phyloP scores from a whole-genome alignment of 35 echinoderm and acorn worm genomes.

The Apostichopus japonicus region DNA sequence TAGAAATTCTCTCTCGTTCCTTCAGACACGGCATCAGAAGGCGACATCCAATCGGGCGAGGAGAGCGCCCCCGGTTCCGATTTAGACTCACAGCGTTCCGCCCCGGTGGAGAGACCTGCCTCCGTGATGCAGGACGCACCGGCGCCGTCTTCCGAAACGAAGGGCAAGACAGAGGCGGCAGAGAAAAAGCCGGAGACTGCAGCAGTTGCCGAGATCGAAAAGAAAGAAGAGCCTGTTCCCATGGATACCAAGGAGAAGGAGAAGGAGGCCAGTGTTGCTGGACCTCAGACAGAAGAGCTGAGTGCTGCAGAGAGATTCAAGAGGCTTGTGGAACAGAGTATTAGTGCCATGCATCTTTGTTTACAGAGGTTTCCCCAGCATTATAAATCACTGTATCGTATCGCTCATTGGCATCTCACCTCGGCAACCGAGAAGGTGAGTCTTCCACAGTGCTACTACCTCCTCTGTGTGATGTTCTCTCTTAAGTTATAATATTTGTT shows the following conservation, averaged over 20 bases:
- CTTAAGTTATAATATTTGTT: no score
- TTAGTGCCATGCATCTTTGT: conserved; percentile 82
- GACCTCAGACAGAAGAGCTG: conserved; percentile 14
- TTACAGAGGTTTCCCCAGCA: conserved; percentile 92
- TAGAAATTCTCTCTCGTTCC: no score
- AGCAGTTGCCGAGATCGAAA: neutral
- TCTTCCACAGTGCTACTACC: no score
- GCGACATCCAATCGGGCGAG: conserved; percentile 66
- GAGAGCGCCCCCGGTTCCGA: conserved; percentile 30
- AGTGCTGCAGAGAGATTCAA: neutral
- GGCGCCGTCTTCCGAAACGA: no score
- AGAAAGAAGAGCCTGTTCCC: neutral
- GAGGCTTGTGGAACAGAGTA: conserved; percentile 49
- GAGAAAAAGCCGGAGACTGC: neutral
- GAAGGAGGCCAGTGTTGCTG: neutral
- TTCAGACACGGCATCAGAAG: conserved; percentile 69
- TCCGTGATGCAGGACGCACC: neutral
- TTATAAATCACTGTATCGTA: conserved; percentile 91
- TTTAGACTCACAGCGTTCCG: conserved; percentile 6
- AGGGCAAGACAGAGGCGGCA: neutral
- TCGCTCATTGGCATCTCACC: conserved; percentile 66
- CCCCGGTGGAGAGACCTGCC: neutral
- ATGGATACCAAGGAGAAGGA: neutral
- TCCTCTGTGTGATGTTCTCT: no score
- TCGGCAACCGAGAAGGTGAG: conserved; percentile 73